Evolutionary conservation across 2,797 vertebrate genomes (phyloP), one percentile per base, ranked within the genome.

Genomic region (Oryzias dopingdopingensis): DNA sequence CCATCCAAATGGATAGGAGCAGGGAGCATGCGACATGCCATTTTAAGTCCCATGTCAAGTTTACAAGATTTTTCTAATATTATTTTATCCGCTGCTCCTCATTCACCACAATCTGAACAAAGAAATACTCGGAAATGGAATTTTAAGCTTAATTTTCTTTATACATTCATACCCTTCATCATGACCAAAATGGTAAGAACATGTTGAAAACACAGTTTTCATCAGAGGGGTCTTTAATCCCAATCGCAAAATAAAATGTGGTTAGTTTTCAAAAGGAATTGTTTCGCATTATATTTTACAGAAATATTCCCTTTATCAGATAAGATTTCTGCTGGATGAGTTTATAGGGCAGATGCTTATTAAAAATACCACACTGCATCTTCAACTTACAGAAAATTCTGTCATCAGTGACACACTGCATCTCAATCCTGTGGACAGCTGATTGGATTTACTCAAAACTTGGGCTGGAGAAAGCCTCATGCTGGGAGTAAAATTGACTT

Each of bases 401-500:
- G 80, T 89, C 85, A 86, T 84, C 80, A 49, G 79, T 86, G 88
- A 90, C 87, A 90, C 67, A 74, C 81, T 85, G 84, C 79, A 80
- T 89, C 84, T 89, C 85, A 86, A 86, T 89, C 85, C 77, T 67
- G 74, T n/a, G 44, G 83, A 87, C 87, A 89, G 83, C 84, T 91
- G 90, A 92, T 90, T 90, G 82, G 88, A 90, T 92, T 91, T 90
- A 81, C 80, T 82, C 76, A 84, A 89, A 89, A 90, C 72, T 81
- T 81, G 76, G 86, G 82, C 89, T 66, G 74, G 62, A 89, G 85
- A 87, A 86, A 82, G 77, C 79, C 81, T 85, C 88, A 88, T n/a
- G 84, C 90, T 89, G 89, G 52, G 90, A 90, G 85, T 84, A 89
- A 88, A 89, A 92, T 91, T 90, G 87, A 91, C 86, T 91, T 86